Evolutionary conservation across 2,113 vertebrate genomes (phyloP).

Genomic region (Xiphophorus couchianus): DNA sequence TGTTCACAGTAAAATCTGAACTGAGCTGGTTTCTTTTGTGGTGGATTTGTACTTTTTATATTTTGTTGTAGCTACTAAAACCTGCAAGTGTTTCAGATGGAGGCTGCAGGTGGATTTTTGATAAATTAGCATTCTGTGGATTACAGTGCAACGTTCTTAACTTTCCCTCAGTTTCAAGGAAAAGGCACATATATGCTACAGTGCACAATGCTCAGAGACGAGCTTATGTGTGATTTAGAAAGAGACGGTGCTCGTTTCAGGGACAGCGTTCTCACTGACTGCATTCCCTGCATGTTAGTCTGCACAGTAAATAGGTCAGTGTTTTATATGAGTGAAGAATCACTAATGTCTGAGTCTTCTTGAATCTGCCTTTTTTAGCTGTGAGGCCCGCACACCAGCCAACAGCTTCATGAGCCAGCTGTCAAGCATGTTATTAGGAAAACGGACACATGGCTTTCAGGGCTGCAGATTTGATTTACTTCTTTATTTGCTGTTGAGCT

Average conservation of each 20-base stretch:
- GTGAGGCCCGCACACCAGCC: constrained; percentile 17
- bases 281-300: constrained; percentile 41
- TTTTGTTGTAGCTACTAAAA: background rate
- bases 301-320: constrained; percentile 74
- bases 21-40: constrained; percentile 26
- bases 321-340: constrained; percentile 65
- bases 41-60: constrained; percentile 7
- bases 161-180: background rate
- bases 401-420: constrained; percentile 1
- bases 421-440: constrained; percentile 39
- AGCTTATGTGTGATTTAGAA: constrained; percentile 40
- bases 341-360: constrained; percentile 48
- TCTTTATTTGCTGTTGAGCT: background rate
- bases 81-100: constrained; percentile 2
- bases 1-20: constrained; percentile 46
- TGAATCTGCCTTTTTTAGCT: constrained; percentile 45
- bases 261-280: constrained; percentile 41
- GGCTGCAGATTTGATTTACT: background rate
- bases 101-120: background rate
- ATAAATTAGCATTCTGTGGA: background rate
- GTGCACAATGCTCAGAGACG: constrained; percentile 30
- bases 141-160: background rate
- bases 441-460: background rate
- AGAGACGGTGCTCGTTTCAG: constrained; percentile 56
- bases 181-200: background rate